Evolutionary conservation across 2,797 vertebrate genomes (phyloP).

Genomic region (Echeneis naucrates): DNA sequence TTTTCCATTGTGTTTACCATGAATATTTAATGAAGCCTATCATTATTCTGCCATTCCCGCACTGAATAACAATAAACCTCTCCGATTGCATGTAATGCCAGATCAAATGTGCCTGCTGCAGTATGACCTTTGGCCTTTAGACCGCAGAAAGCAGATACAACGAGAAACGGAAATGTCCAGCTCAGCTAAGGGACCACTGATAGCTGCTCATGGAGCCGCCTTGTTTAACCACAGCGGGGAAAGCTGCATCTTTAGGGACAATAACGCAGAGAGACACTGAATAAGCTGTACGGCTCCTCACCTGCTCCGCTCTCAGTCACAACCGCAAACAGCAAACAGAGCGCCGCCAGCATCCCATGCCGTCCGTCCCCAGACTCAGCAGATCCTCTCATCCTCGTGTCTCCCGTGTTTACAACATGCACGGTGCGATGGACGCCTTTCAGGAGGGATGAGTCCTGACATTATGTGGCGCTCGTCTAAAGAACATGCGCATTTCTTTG

Average conservation of each 20-base stretch:
- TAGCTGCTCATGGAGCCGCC: background rate
- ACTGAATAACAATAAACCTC: conserved; percentile 17
- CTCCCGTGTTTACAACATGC: conserved; percentile 29
- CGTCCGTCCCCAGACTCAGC: conserved; percentile 42
- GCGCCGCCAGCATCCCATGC: conserved; percentile 58
- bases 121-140: conserved; percentile 9
- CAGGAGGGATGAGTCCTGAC: conserved; percentile 25
- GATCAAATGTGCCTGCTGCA: conserved; percentile 35
- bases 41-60: conserved; percentile 32
- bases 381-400: conserved; percentile 30
- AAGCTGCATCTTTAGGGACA: background rate
- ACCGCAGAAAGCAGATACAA: background rate
- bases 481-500: conserved; percentile 37
- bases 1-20: conserved; percentile 34
- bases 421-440: conserved; percentile 21
- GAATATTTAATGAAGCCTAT: conserved; percentile 59
- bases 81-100: conserved; percentile 54
- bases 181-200: background rate
- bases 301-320: conserved; percentile 74
- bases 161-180: background rate
- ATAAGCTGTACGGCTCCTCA: conserved; percentile 57
- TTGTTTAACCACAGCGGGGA: background rate
- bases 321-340: conserved; percentile 61
- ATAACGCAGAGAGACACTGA: background rate
- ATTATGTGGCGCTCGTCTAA: conserved; percentile 37